A percentile compares a stretch with the other conserved stretches of the same genome.
phyloP scores from a whole-genome alignment of 2,888 invertebrate species.

The Scelioninae gen. 1 region DNA sequence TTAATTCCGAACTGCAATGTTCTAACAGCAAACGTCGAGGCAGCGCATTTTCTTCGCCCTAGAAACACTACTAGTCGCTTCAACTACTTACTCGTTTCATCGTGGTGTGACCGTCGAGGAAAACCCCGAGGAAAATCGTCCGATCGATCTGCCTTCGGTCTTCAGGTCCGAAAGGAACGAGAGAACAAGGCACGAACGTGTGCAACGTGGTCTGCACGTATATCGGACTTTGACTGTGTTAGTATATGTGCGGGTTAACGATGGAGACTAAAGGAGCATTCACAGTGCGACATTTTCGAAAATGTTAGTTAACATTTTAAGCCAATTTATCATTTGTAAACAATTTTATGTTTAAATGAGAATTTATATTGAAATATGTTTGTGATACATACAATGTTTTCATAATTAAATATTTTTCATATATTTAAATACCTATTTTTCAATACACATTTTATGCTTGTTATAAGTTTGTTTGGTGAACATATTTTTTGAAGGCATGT shows the following conservation, averaged over 20 bases:
- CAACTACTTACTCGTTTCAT: conserved; percentile 72
- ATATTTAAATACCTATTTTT: neutral
- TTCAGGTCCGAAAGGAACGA: conserved; percentile 82
- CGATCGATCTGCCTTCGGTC: conserved; percentile 84
- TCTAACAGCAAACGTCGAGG: conserved; percentile 47
- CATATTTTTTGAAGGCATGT: conserved; percentile 2
- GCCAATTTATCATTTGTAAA: no score
- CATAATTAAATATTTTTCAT: neutral
- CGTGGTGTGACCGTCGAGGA: conserved; percentile 83
- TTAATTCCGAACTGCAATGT: conserved; percentile 61
- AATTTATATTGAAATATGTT: no score
- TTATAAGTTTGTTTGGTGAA: neutral
- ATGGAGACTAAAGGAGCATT: conserved; percentile 77
- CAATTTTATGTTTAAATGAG: no score
- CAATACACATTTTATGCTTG: conserved; percentile 12
- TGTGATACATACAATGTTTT: no score
- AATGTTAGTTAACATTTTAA: conserved; percentile 42
- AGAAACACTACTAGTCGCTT: conserved; percentile 71
- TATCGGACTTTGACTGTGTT: conserved; percentile 70
- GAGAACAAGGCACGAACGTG: conserved; percentile 71
- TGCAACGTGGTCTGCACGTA: conserved; percentile 71
- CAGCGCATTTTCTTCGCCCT: conserved; percentile 72
- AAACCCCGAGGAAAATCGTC: conserved; percentile 84
- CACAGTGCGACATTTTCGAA: conserved; percentile 72
- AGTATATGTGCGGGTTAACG: conserved; percentile 81